These are phyloP conservation scores for Mesoclemmys tuberculata DNA, from an alignment of 2,113 vertebrate genomes.

Conservation along the genomic window DNA sequence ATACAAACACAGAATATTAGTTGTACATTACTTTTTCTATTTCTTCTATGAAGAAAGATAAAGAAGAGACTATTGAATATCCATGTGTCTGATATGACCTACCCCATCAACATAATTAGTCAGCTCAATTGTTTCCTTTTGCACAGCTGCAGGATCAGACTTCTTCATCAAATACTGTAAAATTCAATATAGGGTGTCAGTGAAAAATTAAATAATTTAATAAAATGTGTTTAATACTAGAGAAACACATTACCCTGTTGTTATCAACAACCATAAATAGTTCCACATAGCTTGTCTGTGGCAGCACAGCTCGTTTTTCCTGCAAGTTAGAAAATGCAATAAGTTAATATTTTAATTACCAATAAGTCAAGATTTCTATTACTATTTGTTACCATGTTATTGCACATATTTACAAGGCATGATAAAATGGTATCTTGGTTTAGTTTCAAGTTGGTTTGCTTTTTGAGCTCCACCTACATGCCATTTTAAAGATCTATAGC, in stretches of 20 bases:
- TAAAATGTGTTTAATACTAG: not conserved
- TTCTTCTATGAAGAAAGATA: not conserved
- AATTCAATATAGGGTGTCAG: conserved; percentile 14
- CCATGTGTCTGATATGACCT: conserved; percentile 48
- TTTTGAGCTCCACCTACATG: not conserved
- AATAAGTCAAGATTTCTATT: not conserved
- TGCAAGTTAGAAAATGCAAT: conserved; percentile 59
- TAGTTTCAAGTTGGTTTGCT: not conserved
- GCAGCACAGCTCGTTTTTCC: conserved; percentile 81
- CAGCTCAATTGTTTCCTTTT: conserved; percentile 83
- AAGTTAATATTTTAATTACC: not conserved
- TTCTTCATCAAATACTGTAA: conserved; percentile 80
- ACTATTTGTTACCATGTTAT: not conserved
- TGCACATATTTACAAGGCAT: not conserved
- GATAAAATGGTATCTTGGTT: not conserved
- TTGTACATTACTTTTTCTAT: not conserved
- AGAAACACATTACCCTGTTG: conserved; percentile 78
- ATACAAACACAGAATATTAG: not conserved
- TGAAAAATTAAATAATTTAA: not conserved
- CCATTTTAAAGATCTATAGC: not conserved
- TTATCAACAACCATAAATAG: conserved; percentile 87
- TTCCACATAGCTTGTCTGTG: conserved; percentile 86
- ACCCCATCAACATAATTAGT: conserved; percentile 88
- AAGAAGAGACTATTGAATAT: not conserved
- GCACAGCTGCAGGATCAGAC: conserved; percentile 71